Evolutionary conservation across 2,113 vertebrate species (phyloP), one percentile per base, ranked within the genome.

Genomic region (Actenoides lindsayi): DNA sequence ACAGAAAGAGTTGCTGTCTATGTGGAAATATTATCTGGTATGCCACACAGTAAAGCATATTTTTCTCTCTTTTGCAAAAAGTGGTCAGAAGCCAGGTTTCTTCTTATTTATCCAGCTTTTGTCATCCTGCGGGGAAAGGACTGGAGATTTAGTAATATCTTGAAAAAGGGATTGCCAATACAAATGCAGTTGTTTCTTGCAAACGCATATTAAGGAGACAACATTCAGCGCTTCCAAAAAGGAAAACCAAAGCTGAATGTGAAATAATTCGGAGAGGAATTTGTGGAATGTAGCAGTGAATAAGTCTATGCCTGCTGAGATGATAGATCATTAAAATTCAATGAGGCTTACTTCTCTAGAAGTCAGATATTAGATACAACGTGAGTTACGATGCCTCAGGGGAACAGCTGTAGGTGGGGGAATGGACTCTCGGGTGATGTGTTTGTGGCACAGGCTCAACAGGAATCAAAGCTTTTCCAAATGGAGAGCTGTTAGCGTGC

Each of bases 21-120:
- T 92, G 83, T 96, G 91, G 94, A 96, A 97, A 95, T 84, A 78
- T 27, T 83, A 46, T 86, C 83, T 93, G 4, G 75, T 71, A 50
- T 92, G 92, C 92, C 89, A 95, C 95, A 95, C 89, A 92, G 56
- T 86, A 87, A 93, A 95, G 69, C 51, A 75, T 59, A 80, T 85
- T 92, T 93, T 94, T 95, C 86, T 37, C 69, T 93, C 94, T 89
- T 96, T 82, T 92, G 80, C 90, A 93, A 94, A 94, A 73, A 48
- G 74, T 79, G 63, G 50, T 94, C 50, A 92, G 65, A 82, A 92
- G 90, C 86, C 96, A 95, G 69, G 21, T 93, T 71, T 64, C 62
- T 48, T 90, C 57, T 87, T 94, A 87, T 84, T 96, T 95, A 76
- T 94, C 62, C 90, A 91, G 19, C 50, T 91, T 87, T 10, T 79